Evolutionary conservation across 1,140 invertebrate species (phyloP), one percentile per base, ranked within the genome.

Genomic region (Drosophila burlai): DNA sequence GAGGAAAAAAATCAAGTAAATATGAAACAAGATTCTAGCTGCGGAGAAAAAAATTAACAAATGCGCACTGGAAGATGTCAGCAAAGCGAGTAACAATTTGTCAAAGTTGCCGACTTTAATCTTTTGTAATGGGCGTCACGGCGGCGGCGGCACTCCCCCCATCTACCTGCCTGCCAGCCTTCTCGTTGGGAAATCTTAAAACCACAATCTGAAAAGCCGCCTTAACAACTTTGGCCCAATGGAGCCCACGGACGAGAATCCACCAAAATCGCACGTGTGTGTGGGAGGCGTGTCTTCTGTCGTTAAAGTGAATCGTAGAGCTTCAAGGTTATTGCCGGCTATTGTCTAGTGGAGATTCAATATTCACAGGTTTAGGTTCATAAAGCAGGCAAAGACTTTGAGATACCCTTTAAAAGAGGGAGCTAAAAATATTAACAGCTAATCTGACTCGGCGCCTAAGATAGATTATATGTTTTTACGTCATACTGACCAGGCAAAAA

Each of bases 81-180:
- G 67, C 85, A 60, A 71, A 78, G 57, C 72, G 59, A 76, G 64
- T 80, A 90, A 89, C 81, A 89, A 89, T 89, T 89, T 89, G 85
- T 89, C 85, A 89, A 90, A 80, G 77, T 89, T 74, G 80, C 76
- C 46, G 54, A 72, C 63, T 71, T 68, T 68, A 59, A 65, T 74
- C 61, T 63, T 64, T 73, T 73, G 69, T 73, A 73, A 73, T 73
- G 69, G 69, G 61, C 54, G 59, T 54, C 47, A 40, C 21, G 49
- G 49, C 46, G 49, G 49, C 49, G 36, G 26, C 38, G 58, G 54
- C 66, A 60, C 68, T 29, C 47, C 60, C 60, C 47, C 31, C 46
- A 24, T 38, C 52, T 21, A 18, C n/a, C 34, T 7, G 24, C 29
- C n/a, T 2, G 3, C 36, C 24, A 11, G 16, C 9, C 24, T 38